Evolutionary conservation across 2,113 vertebrate species (phyloP).

Genomic region (Polypterus bichir): DNA sequence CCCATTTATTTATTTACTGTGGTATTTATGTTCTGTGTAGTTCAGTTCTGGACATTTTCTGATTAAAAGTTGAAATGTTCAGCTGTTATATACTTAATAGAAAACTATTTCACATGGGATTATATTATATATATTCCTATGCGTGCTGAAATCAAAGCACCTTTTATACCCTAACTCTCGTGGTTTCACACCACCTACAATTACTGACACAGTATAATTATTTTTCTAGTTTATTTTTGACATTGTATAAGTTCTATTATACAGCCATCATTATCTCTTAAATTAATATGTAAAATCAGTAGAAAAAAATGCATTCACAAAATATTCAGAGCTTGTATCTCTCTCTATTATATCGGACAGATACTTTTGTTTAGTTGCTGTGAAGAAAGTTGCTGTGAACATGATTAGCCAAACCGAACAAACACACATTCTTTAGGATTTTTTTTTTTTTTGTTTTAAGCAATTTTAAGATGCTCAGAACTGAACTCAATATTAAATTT

Average conservation of each 20-base stretch:
- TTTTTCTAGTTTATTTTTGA: background rate
- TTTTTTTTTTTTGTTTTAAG: slow-evolving; percentile 39
- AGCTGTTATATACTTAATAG: slow-evolving; percentile 3
- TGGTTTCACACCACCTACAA: background rate
- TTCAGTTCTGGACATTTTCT: slow-evolving; percentile 58
- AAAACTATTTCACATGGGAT: background rate
- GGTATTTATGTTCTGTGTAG: slow-evolving; percentile 73
- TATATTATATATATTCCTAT: background rate
- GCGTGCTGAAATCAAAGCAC: background rate
- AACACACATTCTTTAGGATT: slow-evolving; percentile 34
- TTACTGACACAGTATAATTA: background rate
- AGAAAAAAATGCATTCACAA: slow-evolving; percentile 2
- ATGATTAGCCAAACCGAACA: slow-evolving; percentile 44
- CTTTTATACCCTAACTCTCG: too few relatives aligned
- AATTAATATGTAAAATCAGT: slow-evolving; percentile 12
- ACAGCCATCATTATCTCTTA: slow-evolving; percentile 5
- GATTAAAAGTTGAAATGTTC: slow-evolving; percentile 19
- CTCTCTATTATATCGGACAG: background rate
- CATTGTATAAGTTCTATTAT: slow-evolving; percentile 7
- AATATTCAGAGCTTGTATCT: background rate
- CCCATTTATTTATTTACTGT: slow-evolving; percentile 70
- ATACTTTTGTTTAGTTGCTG: slow-evolving; percentile 1
- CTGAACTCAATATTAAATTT: slow-evolving; percentile 65
- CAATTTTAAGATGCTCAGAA: slow-evolving; percentile 61
- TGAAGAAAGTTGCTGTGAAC: background rate